Base-by-base conservation (phyloP, 2,113 vertebrate species). In the Gallinago media region DNA sequence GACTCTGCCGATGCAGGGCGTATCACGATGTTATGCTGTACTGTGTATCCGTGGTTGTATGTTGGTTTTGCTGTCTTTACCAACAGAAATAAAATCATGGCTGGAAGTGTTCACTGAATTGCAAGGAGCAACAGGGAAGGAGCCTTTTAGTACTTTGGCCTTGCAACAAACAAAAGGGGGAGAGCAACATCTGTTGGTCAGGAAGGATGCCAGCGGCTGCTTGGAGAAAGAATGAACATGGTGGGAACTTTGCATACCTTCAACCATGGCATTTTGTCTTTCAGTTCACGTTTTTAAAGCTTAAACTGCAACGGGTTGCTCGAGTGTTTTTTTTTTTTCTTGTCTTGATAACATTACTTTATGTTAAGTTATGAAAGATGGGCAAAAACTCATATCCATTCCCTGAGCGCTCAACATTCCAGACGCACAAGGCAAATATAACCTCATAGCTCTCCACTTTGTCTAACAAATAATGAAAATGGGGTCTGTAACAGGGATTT, bases 231-330 rank as follows among this genome's bases (percentile, higher is more conserved):
- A 93, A 93, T 63, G 55, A 59, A 89, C 56, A 31, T 67, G 49
- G 54, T 67, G 50, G 46, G 59, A 66, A 56, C 50, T 88, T 59
- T 50, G 49, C 31, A 87, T 65, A 52, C 49, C 76, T 94, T 94
- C 65, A 77, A 79, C 78, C 75, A 47, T 68, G 79, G 72, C 81
- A 38, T 86, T 91, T 79, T 78, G 75, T 61, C 82, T 72, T 95
- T 93, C 80, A 67, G 80, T 89, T 92, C 38, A 49, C 75, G 85
- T 91, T 91, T 94, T 82, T 85, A 66, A 73, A 89, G 67, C 62
- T 92, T 94, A 70, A 52, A 70, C n/a, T 90, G 82, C 75, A 89
- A 74, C 44, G 36, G 29, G 71, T 83, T 91, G 85, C 74, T 91
- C 1, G 0, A 83, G 67, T 38, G 13, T 23, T 23, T 0, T 8